phyloP scores from a whole-genome alignment of 2,888 invertebrate species.

The Drosophila longiperda region DNA sequence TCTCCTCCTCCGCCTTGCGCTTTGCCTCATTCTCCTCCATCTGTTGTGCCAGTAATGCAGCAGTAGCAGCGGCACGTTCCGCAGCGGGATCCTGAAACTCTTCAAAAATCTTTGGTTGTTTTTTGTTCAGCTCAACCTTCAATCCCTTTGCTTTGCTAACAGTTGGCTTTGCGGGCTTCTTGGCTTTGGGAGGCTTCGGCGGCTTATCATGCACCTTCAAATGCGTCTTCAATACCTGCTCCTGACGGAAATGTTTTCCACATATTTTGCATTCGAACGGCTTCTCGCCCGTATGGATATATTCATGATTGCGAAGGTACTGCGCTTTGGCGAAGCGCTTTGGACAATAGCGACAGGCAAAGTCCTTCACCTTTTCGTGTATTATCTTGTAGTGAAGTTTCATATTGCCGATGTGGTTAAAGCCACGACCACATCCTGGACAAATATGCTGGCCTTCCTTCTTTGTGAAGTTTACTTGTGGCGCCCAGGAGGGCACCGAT shows the following conservation, averaged over 20 bases:
- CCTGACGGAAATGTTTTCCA: slow-evolving; percentile 82
- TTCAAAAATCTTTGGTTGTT: slow-evolving; percentile 70
- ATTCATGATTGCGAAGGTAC: slow-evolving; percentile 83
- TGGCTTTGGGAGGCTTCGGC: slow-evolving; percentile 60
- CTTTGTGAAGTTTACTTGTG: slow-evolving; percentile 83
- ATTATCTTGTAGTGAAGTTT: slow-evolving; percentile 83
- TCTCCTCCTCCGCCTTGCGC: slow-evolving; percentile 76
- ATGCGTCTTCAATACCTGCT: slow-evolving; percentile 82
- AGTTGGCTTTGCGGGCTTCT: slow-evolving; percentile 60
- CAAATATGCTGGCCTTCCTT: slow-evolving; percentile 83
- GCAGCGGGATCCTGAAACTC: slow-evolving; percentile 75
- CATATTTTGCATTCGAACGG: slow-evolving; percentile 82
- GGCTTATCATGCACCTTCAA: slow-evolving; percentile 81
- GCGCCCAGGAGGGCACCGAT: slow-evolving; percentile 81
- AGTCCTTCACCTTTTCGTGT: slow-evolving; percentile 83
- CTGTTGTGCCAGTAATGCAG: slow-evolving; percentile 80
- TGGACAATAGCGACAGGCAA: slow-evolving; percentile 82
- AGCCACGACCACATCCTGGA: slow-evolving; percentile 82
- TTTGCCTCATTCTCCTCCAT: slow-evolving; percentile 79
- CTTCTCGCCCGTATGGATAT: slow-evolving; percentile 84
- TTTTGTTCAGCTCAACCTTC: slow-evolving; percentile 58
- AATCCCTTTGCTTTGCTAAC: slow-evolving; percentile 55
- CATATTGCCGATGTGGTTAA: slow-evolving; percentile 82
- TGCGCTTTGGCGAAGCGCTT: slow-evolving; percentile 83
- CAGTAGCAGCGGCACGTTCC: slow-evolving; percentile 76